Conservation (phyloP, 2,797 vertebrate species). For the Myripristis jacobus region DNA sequence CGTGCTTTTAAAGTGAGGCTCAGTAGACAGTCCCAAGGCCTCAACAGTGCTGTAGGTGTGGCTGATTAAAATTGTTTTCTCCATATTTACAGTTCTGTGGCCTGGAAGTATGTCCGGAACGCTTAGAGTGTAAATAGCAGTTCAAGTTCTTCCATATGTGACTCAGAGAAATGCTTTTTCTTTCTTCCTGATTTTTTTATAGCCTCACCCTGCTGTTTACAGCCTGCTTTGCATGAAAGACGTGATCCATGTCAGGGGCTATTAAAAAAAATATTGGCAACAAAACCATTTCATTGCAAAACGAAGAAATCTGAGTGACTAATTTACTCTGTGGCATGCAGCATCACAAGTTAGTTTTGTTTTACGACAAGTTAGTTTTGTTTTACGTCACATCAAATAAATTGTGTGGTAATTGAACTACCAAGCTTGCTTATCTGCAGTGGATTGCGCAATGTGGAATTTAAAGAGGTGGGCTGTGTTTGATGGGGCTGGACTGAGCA, state of each 20-base stretch:
- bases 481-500: not conserved
- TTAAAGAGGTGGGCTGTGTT: conserved; percentile 33
- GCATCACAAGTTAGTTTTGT: no score
- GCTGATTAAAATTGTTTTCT: conserved; percentile 30
- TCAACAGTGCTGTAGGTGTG: conserved; percentile 35
- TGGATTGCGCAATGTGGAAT: conserved; percentile 48
- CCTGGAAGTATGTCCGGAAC: conserved; percentile 54
- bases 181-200: conserved; percentile 8
- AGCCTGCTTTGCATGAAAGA: not conserved
- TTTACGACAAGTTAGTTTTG: not conserved
- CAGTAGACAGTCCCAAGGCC: not conserved
- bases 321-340: no score
- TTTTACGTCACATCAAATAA: not conserved
- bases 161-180: not conserved
- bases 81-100: conserved; percentile 34
- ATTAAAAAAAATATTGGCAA: not conserved
- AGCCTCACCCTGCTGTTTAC: conserved; percentile 45
- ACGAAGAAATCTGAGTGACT: not conserved
- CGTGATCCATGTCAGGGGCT: not conserved
- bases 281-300: not conserved
- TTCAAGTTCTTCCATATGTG: not conserved
- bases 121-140: conserved; percentile 23
- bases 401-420: not conserved
- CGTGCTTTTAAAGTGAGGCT: not conserved
- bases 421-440: conserved; percentile 21